Evolutionary conservation across 2,113 vertebrate species (phyloP).

Genomic region (Falcunculus frontatus): DNA sequence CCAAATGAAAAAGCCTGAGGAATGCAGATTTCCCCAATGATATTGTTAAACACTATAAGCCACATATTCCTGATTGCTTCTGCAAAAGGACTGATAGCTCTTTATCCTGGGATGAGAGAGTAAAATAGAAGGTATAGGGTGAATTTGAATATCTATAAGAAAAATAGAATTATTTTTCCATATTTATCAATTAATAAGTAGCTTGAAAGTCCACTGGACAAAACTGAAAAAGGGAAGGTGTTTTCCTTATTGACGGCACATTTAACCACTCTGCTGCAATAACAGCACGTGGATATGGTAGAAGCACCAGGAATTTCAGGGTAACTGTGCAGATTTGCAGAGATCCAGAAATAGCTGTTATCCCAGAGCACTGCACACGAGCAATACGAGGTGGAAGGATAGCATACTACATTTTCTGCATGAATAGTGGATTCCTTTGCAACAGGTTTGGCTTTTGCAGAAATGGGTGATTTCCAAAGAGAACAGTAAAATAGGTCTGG

Average conservation of each 20-base stretch:
- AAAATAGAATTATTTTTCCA: background rate
- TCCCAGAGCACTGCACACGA: background rate
- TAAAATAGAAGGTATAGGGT: background rate
- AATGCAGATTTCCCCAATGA: background rate
- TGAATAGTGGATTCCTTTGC: background rate
- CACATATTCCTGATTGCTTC: background rate
- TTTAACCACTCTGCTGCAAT: background rate
- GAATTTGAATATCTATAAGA: background rate
- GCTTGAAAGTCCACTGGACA: background rate
- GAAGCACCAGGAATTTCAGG: background rate
- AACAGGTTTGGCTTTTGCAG: conserved; percentile 11
- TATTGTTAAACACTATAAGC: background rate
- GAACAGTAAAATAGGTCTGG: background rate
- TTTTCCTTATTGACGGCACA: background rate
- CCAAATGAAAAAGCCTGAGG: background rate
- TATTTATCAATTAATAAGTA: background rate
- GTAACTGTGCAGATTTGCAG: background rate
- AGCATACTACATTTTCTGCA: background rate
- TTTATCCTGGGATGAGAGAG: background rate
- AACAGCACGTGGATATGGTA: background rate
- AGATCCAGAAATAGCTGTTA: background rate
- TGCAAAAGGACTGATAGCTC: background rate
- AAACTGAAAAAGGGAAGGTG: background rate
- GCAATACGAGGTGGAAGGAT: background rate
- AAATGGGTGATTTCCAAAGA: background rate